phyloP scores from a whole-genome alignment of 92 coral and sea anemone genomes.

The Umimayanthus chanpuru region DNA sequence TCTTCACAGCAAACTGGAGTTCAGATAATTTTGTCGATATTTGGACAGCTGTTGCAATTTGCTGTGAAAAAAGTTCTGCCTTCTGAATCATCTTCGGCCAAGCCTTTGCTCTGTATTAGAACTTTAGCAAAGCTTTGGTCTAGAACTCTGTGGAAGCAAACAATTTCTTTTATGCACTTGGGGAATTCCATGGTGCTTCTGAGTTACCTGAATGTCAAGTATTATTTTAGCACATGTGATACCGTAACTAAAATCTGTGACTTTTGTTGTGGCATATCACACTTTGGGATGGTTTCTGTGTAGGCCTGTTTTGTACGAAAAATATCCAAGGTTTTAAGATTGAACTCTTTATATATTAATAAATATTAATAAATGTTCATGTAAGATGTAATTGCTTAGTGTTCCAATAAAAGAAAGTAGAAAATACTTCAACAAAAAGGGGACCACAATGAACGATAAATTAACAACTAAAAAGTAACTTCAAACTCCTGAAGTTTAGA shows the following conservation, averaged over 20 bases:
- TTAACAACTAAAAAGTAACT: not conserved
- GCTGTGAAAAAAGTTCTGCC: not conserved
- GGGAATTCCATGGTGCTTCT: not conserved
- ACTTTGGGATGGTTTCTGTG: conserved; percentile 35
- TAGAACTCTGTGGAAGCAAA: not conserved
- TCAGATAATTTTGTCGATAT: not conserved
- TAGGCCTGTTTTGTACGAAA: not conserved
- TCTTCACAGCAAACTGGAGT: not conserved
- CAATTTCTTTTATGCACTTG: not conserved
- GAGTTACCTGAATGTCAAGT: not conserved
- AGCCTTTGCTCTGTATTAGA: not conserved
- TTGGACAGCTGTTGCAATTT: conserved; percentile 37
- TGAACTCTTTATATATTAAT: not conserved
- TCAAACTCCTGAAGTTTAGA: not conserved
- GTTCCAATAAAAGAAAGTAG: too few relatives aligned
- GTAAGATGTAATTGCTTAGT: not conserved
- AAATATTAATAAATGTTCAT: not conserved
- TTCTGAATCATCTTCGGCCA: too few relatives aligned
- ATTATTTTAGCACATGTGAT: not conserved
- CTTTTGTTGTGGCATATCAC: not conserved
- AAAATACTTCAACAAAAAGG: not conserved
- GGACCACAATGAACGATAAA: not conserved
- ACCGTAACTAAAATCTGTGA: not conserved
- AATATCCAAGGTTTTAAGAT: not conserved
- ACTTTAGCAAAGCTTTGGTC: not conserved